Evolutionary conservation across 2,888 invertebrate species (phyloP).

Genomic region (Crepidodera aurea): DNA sequence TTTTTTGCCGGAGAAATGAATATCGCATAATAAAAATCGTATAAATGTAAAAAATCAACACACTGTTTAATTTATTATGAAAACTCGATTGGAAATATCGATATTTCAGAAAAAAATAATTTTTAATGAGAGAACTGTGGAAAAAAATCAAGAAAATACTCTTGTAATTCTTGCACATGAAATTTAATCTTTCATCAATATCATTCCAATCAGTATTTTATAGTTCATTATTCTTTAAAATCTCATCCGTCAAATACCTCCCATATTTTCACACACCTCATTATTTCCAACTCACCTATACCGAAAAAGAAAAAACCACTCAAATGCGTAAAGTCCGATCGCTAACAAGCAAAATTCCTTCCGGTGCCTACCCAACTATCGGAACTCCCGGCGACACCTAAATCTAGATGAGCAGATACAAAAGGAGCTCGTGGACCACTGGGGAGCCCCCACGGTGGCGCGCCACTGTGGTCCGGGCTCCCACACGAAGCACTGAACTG

Average conservation of each 20-base stretch:
- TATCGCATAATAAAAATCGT: too few relatives aligned
- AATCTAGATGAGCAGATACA: constrained; percentile 46
- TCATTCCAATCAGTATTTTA: background rate
- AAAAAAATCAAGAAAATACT: too few relatives aligned
- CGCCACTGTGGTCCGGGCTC: constrained; percentile 51
- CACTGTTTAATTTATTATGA: too few relatives aligned
- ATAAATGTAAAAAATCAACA: too few relatives aligned
- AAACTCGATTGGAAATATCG: too few relatives aligned
- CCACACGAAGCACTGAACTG: constrained; percentile 54
- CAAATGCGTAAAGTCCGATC: constrained; percentile 21
- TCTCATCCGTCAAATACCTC: constrained; percentile 7
- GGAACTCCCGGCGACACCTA: constrained; percentile 25
- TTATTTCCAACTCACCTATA: constrained; percentile 32
- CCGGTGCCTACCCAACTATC: constrained; percentile 21
- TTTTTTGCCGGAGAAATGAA: too few relatives aligned
- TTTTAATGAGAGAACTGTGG: too few relatives aligned
- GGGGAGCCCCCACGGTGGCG: constrained; percentile 42
- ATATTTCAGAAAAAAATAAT: too few relatives aligned
- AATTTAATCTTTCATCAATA: background rate
- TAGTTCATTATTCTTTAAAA: background rate
- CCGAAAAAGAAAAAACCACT: constrained; percentile 19
- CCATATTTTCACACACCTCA: constrained; percentile 38
- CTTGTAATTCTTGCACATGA: too few relatives aligned
- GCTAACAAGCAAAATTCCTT: constrained; percentile 32
- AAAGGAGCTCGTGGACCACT: constrained; percentile 36